Evolutionary conservation across 2,113 vertebrate genomes (phyloP).

Genomic region (Muscicapa adusta): DNA sequence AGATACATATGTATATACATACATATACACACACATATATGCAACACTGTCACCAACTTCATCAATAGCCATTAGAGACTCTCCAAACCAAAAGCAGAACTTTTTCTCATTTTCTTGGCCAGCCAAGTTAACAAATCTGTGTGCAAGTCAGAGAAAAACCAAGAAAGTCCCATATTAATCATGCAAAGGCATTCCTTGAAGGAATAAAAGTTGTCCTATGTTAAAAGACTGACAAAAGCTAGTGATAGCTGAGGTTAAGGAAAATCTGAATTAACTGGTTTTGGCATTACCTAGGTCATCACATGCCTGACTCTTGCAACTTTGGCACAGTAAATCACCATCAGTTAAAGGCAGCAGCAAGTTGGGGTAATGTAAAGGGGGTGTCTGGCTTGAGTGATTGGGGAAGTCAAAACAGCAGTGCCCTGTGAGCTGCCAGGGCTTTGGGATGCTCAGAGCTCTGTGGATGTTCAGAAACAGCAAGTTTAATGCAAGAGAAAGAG

Average conservation of each 20-base stretch:
- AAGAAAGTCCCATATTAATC: neutral
- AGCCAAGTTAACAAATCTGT: neutral
- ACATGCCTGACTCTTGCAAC: neutral
- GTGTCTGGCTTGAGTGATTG: neutral
- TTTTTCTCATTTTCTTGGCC: neutral
- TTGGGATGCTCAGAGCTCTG: neutral
- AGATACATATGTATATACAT: no score
- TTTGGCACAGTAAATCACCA: neutral
- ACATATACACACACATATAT: neutral
- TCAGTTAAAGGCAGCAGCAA: neutral
- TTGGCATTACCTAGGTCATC: neutral
- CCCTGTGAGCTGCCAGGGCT: neutral
- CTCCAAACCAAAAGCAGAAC: neutral
- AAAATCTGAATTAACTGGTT: neutral
- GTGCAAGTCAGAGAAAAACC: neutral
- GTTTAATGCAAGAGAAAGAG: neutral
- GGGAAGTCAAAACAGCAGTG: neutral
- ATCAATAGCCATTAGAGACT: neutral
- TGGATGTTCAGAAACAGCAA: neutral
- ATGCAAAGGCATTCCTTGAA: neutral
- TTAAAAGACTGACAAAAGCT: neutral
- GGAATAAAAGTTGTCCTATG: neutral
- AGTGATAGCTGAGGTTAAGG: neutral
- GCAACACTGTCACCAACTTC: neutral
- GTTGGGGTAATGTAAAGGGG: accelerated